Evolutionary conservation across 2,888 invertebrate genomes (phyloP).

Genomic region (Enchytraeus crypticus): DNA sequence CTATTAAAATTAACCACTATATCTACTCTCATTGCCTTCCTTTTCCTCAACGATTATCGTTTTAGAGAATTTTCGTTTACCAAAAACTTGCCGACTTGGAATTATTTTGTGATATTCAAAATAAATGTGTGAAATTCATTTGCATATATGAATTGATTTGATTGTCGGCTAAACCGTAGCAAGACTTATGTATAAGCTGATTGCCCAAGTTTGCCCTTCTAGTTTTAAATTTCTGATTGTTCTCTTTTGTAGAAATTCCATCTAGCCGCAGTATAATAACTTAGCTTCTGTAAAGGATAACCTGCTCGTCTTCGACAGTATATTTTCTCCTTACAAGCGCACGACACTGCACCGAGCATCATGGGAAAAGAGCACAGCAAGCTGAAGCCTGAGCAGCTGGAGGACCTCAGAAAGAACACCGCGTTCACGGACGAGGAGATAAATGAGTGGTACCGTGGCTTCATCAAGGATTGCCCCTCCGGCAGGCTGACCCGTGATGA

Average conservation of each 20-base stretch:
- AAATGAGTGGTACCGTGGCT: conserved; percentile 95
- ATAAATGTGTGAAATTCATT: too few relatives aligned
- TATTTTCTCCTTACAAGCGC: background rate
- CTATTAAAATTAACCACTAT: too few relatives aligned
- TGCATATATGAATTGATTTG: too few relatives aligned
- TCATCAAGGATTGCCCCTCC: conserved; percentile 93
- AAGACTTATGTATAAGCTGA: too few relatives aligned
- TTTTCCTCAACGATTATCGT: too few relatives aligned
- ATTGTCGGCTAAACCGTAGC: too few relatives aligned
- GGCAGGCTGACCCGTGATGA: conserved; percentile 94
- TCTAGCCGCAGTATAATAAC: background rate
- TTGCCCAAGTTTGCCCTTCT: too few relatives aligned
- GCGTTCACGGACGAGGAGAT: conserved; percentile 97
- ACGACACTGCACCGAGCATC: background rate
- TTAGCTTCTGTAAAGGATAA: background rate
- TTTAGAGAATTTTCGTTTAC: too few relatives aligned
- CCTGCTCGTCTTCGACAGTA: background rate
- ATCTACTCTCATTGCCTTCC: too few relatives aligned
- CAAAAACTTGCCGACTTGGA: too few relatives aligned
- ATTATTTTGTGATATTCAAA: too few relatives aligned
- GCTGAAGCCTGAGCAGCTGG: conserved; percentile 92
- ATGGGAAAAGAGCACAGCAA: conserved; percentile 99
- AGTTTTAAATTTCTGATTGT: background rate
- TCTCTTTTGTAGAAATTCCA: background rate
- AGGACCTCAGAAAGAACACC: conserved; percentile 90